phyloP scores from a whole-genome alignment of 2,113 vertebrate species.

The Myiagra hebetior region DNA sequence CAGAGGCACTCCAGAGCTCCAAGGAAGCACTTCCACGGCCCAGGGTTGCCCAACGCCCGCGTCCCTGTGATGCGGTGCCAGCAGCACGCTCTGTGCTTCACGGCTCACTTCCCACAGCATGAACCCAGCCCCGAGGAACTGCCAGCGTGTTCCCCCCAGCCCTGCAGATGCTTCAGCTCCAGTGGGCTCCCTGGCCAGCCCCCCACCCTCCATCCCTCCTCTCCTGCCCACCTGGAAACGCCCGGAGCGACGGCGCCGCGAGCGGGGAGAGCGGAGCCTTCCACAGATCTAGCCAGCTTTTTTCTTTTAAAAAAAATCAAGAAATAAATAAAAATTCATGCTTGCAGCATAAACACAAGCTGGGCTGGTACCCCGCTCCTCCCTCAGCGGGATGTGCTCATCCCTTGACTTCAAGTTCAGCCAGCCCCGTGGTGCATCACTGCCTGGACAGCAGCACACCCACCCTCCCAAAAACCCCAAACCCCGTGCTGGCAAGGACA shows the following conservation, averaged over 20 bases:
- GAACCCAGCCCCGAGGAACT: background rate
- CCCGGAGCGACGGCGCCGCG: accelerated
- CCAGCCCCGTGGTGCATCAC: background rate
- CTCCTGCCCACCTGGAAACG: accelerated
- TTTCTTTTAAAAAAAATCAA: no score
- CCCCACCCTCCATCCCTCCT: background rate
- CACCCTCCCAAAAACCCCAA: background rate
- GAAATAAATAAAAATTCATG: background rate
- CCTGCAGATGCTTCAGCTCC: background rate
- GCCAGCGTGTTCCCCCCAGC: background rate
- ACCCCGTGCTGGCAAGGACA: accelerated
- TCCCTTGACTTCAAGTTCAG: background rate
- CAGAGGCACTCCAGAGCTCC: background rate
- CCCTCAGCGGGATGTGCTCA: background rate
- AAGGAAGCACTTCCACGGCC: background rate
- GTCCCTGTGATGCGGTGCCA: background rate
- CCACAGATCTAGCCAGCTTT: background rate
- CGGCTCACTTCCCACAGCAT: background rate
- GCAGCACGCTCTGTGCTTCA: background rate
- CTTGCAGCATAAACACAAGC: background rate
- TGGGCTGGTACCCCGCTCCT: background rate
- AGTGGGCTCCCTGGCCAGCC: background rate
- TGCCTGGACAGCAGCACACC: background rate
- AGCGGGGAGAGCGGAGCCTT: background rate
- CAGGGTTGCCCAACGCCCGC: accelerated